phyloP scores from a whole-genome alignment of 1,140 invertebrate species.

The Lordiphosa collinella region DNA sequence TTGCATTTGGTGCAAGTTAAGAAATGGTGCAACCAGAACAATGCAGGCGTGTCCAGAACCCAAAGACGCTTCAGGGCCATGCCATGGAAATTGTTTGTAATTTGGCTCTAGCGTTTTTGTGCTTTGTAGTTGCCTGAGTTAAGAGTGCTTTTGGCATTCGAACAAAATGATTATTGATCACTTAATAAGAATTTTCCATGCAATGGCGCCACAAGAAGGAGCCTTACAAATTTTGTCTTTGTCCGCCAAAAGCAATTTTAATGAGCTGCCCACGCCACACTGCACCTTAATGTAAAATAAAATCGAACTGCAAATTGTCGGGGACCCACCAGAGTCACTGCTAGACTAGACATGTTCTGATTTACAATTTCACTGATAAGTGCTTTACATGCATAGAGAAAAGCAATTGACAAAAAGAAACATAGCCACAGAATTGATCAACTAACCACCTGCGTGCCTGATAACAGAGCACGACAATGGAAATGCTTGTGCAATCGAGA shows the following conservation, averaged over 20 bases:
- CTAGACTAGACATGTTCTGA: conserved; percentile 18
- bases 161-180: conserved; percentile 77
- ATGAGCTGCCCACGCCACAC: conserved; percentile 63
- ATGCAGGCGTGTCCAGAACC: conserved; percentile 39
- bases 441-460: too few relatives aligned
- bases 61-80: conserved; percentile 44
- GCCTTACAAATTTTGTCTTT: conserved; percentile 23
- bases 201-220: conserved; percentile 55
- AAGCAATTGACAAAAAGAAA: too few relatives aligned
- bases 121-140: conserved; percentile 8
- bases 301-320: conserved; percentile 55
- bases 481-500: conserved; percentile 43
- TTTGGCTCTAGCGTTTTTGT: conserved; percentile 50
- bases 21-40: conserved; percentile 60
- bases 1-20: conserved; percentile 65
- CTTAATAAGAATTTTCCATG: conserved; percentile 68
- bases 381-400: too few relatives aligned
- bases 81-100: conserved; percentile 71
- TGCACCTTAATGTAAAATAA: conserved; percentile 72
- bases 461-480: conserved; percentile 21
- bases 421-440: too few relatives aligned
- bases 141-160: conserved; percentile 66
- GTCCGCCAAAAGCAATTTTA: conserved; percentile 63
- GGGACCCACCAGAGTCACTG: conserved; percentile 9
- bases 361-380: conserved; percentile 18